Conservation (phyloP, 2,888 invertebrate species). For the Hirtodrosophila alboralis region DNA sequence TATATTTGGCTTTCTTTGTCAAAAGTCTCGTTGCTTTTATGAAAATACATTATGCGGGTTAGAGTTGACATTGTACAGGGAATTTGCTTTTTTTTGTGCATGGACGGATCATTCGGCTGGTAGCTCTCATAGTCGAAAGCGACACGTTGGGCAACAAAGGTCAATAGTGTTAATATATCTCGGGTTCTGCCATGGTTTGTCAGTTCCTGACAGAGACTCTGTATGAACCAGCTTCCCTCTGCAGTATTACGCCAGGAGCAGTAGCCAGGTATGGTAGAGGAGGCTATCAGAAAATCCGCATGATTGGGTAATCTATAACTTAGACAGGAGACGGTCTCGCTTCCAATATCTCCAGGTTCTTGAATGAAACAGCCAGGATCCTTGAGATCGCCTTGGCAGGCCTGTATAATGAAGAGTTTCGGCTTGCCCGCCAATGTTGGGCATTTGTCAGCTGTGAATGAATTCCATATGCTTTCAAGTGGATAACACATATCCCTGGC, state of each 20-base stretch:
- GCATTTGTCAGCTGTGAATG: slow-evolving; percentile 92
- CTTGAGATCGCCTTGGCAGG: slow-evolving; percentile 94
- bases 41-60: slow-evolving; percentile 91
- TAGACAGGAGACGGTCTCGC: slow-evolving; percentile 87
- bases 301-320: slow-evolving; percentile 93
- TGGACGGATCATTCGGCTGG: slow-evolving; percentile 88
- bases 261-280: slow-evolving; percentile 96
- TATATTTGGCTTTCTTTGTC: not conserved
- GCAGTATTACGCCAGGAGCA: slow-evolving; percentile 97
- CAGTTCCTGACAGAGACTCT: slow-evolving; percentile 92
- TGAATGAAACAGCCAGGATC: slow-evolving; percentile 89
- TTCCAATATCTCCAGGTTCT: slow-evolving; percentile 85
- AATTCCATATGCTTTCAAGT: slow-evolving; percentile 90
- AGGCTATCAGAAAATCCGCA: slow-evolving; percentile 96
- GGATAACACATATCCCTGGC: slow-evolving; percentile 93
- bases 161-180: slow-evolving; percentile 93
- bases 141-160: slow-evolving; percentile 92
- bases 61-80: slow-evolving; percentile 95
- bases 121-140: slow-evolving; percentile 95
- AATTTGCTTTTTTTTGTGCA: slow-evolving; percentile 96
- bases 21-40: slow-evolving; percentile 75
- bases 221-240: slow-evolving; percentile 97
- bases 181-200: slow-evolving; percentile 88
- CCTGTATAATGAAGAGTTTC: slow-evolving; percentile 90
- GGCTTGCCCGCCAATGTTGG: slow-evolving; percentile 93